phyloP scores from a whole-genome alignment of 2,113 vertebrate genomes.

The Rhizomys pruinosus region DNA sequence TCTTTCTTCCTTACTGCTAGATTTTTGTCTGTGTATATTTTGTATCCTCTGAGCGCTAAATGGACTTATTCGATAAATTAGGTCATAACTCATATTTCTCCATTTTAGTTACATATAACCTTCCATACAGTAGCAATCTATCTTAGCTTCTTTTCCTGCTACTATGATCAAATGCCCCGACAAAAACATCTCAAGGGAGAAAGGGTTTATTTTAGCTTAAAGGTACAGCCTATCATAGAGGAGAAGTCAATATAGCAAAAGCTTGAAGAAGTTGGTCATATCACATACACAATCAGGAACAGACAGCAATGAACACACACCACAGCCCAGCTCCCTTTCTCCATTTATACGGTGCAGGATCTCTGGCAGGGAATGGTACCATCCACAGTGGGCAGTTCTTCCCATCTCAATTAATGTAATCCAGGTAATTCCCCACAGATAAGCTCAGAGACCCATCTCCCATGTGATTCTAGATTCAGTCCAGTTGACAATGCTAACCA shows the following conservation, averaged over 20 bases:
- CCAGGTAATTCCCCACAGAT: too few relatives aligned
- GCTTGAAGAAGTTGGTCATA: neutral
- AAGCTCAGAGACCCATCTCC: too few relatives aligned
- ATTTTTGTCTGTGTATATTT: neutral
- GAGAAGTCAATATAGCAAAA: neutral
- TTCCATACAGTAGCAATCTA: neutral
- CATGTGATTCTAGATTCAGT: too few relatives aligned
- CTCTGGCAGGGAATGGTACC: neutral
- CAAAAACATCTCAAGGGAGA: neutral
- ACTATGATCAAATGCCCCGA: neutral
- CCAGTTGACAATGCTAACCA: too few relatives aligned
- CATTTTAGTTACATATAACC: slow-evolving; percentile 29
- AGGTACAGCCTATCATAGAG: neutral
- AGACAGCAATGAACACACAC: neutral
- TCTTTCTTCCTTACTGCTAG: slow-evolving; percentile 20
- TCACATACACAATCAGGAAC: neutral
- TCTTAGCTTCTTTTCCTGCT: neutral
- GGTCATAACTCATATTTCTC: slow-evolving; percentile 1
- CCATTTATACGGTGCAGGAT: neutral
- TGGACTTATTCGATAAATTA: slow-evolving; percentile 66
- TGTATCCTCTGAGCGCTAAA: slow-evolving; percentile 51
- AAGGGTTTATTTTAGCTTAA: neutral
- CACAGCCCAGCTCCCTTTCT: neutral
- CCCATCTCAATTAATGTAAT: too few relatives aligned
- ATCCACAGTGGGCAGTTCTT: too few relatives aligned